Evolutionary conservation across 2,797 vertebrate genomes (phyloP).

Genomic region (Falco peregrinus): DNA sequence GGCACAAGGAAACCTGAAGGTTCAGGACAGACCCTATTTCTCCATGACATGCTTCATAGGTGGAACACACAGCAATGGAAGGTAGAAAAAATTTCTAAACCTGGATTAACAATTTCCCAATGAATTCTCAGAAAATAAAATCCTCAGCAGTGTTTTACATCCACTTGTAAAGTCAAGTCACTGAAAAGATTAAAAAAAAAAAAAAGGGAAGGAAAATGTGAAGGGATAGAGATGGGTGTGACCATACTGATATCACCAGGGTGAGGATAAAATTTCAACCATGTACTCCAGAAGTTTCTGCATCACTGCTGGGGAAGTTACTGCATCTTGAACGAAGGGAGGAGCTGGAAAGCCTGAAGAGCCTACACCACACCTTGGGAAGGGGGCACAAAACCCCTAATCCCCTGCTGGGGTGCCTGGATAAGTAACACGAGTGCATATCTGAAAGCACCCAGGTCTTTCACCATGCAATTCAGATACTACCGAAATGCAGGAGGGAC

Average conservation of each 20-base stretch:
- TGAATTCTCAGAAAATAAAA: background rate
- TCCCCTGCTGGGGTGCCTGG: background rate
- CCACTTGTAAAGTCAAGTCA: background rate
- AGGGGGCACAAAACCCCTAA: background rate
- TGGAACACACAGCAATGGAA: rapidly evolving
- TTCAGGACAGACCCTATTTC: background rate
- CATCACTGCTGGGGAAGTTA: background rate
- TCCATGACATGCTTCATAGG: rapidly evolving
- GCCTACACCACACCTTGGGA: background rate
- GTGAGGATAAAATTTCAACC: background rate
- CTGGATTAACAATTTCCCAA: background rate
- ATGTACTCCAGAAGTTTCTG: background rate
- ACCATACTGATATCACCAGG: background rate
- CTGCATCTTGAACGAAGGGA: background rate
- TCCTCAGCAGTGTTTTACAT: background rate
- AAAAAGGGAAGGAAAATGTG: background rate
- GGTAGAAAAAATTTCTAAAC: background rate
- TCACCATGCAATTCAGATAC: background rate
- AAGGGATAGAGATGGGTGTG: background rate
- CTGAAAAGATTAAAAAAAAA: background rate
- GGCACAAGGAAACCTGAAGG: background rate
- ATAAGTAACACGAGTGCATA: background rate
- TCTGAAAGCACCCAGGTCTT: background rate
- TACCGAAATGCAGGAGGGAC: rapidly evolving
- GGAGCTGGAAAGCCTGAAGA: background rate